Base-by-base conservation (phyloP, 2,888 invertebrate species). In the Cyclophora punctaria region DNA sequence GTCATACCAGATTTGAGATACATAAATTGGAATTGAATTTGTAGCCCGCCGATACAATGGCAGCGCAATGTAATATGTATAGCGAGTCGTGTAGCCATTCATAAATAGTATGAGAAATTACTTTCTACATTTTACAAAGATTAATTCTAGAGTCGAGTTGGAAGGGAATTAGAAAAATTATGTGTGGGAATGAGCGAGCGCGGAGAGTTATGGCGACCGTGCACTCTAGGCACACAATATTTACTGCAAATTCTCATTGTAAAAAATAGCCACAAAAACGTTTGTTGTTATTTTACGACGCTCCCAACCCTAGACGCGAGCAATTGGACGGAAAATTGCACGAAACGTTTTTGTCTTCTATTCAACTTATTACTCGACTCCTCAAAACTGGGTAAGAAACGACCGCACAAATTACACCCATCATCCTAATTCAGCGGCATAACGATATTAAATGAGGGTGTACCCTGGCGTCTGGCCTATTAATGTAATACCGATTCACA, bases 401-500 rank as follows among this genome's bases (percentile, higher is more conserved):
- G 63, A 72, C 67, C 67, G 57, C 64, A 75, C 72, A 82, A 83
- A 84, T 84, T 80, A 81, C 80, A 78, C 66, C 67, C 75, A 81
- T 83, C 79, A 79, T 78, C 78, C 74, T 73, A 80, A 84, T 80
- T 79, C 77, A 70, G 72, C 71, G 67, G 71, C 70, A 77, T 82
- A 81, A 80, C 82, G 71, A 82, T 83, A 87, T 84, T 85, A 87
- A 87, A 87, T 85, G 86, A 83, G 80, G 85, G 86, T 81, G 80
- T 78, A 80, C 75, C 80, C 75, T 66, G 71, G 44, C 75, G 75
- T 74, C 66, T 67, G 53, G 70, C 79, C 83, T 87, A 86, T 87
- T 87, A 87, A 86, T 85, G 75, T 83, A 79, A 80, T 80, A 75
- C 76, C 79, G 69, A 83, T 84, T 84, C 75, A 83, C 78, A 83